These are phyloP conservation scores for Pagrus major DNA, from an alignment of 2,113 vertebrate species.

Conservation along the genomic window DNA sequence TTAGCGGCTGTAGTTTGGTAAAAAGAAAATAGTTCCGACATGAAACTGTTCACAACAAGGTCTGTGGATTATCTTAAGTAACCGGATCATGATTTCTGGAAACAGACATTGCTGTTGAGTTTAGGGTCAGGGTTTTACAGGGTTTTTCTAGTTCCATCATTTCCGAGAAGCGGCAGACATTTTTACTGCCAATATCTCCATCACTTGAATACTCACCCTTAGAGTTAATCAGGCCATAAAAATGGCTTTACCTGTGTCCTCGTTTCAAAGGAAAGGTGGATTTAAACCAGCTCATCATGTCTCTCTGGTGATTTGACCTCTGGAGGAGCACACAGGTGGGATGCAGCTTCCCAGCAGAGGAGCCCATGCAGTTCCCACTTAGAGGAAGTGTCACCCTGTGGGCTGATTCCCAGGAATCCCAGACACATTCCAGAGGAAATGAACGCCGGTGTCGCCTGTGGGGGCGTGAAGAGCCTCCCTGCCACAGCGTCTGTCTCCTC, in stretches of 20 bases:
- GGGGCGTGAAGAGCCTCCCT: conserved; percentile 79
- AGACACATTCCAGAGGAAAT: conserved; percentile 85
- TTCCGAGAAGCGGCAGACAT: too few species aligned
- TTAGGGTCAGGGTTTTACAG: too few species aligned
- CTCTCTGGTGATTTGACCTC: conserved; percentile 18
- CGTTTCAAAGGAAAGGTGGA: background rate
- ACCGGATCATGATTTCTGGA: too few species aligned
- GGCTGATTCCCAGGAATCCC: conserved; percentile 73
- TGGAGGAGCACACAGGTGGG: conserved; percentile 32
- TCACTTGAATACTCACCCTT: too few species aligned
- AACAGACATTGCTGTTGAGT: too few species aligned
- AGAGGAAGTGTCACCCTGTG: conserved; percentile 62
- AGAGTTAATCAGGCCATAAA: background rate
- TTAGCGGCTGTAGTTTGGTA: too few species aligned
- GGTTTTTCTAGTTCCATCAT: too few species aligned
- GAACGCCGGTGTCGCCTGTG: conserved; percentile 77
- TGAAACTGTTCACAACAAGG: too few species aligned
- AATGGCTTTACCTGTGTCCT: background rate
- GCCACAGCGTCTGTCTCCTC: conserved; percentile 74
- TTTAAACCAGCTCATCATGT: conserved; percentile 6
- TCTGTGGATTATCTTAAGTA: too few species aligned
- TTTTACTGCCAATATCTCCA: too few species aligned
- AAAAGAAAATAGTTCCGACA: too few species aligned
- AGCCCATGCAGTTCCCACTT: conserved; percentile 46
- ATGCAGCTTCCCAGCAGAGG: conserved; percentile 58